Evolutionary conservation across 92 coral and sea anemone genomes (phyloP).

Genomic region (Heteractis magnifica): DNA sequence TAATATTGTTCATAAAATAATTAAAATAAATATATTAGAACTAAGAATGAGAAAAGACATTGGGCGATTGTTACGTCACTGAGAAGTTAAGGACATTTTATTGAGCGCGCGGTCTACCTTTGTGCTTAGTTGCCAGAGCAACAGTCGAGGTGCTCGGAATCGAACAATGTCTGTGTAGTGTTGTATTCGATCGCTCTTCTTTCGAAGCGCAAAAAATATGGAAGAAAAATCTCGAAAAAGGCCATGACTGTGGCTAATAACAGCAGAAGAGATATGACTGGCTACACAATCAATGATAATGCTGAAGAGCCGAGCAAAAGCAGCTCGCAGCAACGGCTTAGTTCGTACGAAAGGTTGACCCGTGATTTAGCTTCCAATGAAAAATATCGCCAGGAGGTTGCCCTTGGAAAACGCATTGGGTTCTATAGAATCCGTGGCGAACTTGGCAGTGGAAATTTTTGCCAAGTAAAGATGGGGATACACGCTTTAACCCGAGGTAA

Average conservation of each 20-base stretch:
- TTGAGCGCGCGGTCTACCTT: slow-evolving; percentile 21
- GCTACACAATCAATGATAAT: slow-evolving; percentile 59
- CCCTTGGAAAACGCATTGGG: slow-evolving; percentile 96
- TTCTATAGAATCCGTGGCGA: slow-evolving; percentile 98
- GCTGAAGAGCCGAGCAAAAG: slow-evolving; percentile 53
- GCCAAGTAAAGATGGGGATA: slow-evolving; percentile 99
- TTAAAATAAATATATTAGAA: no score
- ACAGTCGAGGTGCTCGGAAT: slow-evolving; percentile 39
- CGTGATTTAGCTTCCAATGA: slow-evolving; percentile 83
- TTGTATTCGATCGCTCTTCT: slow-evolving; percentile 15
- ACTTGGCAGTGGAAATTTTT: slow-evolving; percentile 96
- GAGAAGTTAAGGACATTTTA: neutral
- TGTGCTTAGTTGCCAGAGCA: slow-evolving; percentile 45
- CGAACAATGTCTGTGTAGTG: slow-evolving; percentile 1
- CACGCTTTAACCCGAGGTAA: slow-evolving; percentile 93
- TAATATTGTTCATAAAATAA: no score
- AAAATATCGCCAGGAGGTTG: slow-evolving; percentile 80
- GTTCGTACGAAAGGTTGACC: slow-evolving; percentile 80
- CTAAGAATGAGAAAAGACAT: no score
- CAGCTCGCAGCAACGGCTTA: slow-evolving; percentile 57
- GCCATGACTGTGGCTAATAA: slow-evolving; percentile 82
- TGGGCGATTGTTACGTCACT: slow-evolving; percentile 13
- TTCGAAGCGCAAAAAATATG: slow-evolving; percentile 13
- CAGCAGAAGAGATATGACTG: slow-evolving; percentile 53
- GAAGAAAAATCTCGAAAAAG: neutral